Conservation (phyloP, 2,113 vertebrate species). For the Sminthopsis crassicaudata region DNA sequence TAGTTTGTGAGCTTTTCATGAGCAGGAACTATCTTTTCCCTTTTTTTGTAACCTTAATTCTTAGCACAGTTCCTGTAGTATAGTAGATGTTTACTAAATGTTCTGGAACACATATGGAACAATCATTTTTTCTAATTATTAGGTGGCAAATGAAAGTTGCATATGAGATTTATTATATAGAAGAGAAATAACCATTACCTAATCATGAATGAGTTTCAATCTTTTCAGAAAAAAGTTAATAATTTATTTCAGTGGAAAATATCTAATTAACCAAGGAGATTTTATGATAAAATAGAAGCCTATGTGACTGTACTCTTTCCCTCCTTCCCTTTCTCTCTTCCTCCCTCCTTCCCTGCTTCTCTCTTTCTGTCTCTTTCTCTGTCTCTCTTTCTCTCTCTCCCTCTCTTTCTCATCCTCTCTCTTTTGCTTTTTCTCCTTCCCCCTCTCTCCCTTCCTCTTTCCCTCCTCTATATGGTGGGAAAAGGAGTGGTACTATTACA, state of each 20-base stretch:
- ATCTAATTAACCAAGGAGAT: not conserved
- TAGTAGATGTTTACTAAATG: not conserved
- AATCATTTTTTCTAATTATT: not conserved
- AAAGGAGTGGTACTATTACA: not conserved
- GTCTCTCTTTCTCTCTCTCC: not conserved
- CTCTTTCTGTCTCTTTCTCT: rapidly evolving
- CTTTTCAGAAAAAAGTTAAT: not conserved
- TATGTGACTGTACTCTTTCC: not conserved
- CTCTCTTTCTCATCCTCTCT: not conserved
- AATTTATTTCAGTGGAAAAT: not conserved
- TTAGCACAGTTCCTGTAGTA: not conserved
- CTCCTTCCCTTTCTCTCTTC: not conserved
- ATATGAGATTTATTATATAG: not conserved
- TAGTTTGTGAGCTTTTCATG: not conserved
- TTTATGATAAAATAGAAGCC: not conserved
- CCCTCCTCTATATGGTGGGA: not conserved
- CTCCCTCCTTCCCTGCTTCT: not conserved
- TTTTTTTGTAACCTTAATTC: not conserved
- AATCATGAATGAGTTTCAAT: not conserved
- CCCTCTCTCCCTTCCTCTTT: not conserved
- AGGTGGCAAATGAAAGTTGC: not conserved
- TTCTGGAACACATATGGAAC: not conserved
- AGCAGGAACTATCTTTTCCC: not conserved
- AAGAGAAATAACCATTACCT: not conserved
- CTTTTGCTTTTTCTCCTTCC: too few relatives aligned